Percentiles rank a stretch among this genome's conserved stretches.
Conservation (phyloP, 2,113 vertebrate genomes). For the Capreolus pygargus region DNA sequence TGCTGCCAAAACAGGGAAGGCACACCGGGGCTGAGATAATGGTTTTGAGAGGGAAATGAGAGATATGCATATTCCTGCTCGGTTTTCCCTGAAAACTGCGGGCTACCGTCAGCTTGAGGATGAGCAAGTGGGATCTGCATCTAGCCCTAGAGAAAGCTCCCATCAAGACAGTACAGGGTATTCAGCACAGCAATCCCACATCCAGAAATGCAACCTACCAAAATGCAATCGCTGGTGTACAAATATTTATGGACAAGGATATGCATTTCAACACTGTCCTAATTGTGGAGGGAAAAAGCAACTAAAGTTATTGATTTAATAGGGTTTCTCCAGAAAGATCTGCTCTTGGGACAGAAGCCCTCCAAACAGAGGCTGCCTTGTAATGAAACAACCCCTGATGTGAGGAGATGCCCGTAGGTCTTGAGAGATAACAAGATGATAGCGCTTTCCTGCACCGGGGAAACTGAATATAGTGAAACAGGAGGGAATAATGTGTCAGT, state of each 20-base stretch:
- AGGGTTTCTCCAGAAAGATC: not conserved
- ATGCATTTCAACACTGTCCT: not conserved
- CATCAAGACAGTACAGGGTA: not conserved
- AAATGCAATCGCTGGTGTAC: not conserved
- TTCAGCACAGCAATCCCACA: not conserved
- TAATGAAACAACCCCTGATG: not conserved
- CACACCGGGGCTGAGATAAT: slow-evolving; percentile 17
- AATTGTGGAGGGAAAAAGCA: not conserved
- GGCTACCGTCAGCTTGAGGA: not conserved
- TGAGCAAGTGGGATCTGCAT: not conserved
- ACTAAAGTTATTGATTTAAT: not conserved
- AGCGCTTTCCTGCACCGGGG: not conserved
- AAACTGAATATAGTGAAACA: not conserved
- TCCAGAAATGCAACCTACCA: not conserved
- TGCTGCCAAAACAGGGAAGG: slow-evolving; percentile 49
- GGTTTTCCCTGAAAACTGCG: not conserved
- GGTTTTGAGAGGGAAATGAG: slow-evolving; percentile 16
- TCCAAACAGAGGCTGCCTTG: not conserved
- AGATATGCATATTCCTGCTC: slow-evolving; percentile 20
- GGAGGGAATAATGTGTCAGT: not conserved
- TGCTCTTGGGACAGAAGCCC: not conserved
- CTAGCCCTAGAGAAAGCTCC: not conserved
- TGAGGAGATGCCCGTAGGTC: not conserved
- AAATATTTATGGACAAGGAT: not conserved
- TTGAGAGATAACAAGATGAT: not conserved